Evolutionary conservation across 2,797 vertebrate species (phyloP).

Genomic region (Xiphorhynchus erythropygius): DNA sequence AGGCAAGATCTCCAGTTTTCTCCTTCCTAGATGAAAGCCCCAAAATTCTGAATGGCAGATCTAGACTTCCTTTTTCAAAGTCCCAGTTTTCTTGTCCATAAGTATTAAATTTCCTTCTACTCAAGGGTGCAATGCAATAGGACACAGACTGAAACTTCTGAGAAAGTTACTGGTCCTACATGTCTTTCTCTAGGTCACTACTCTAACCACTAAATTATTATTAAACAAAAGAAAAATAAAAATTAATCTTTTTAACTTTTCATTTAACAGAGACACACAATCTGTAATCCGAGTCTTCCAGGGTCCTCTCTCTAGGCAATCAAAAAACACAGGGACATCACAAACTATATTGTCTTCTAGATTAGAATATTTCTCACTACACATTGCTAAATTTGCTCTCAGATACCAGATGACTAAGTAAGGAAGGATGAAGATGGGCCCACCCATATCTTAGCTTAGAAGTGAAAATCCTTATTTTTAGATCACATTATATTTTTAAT

Average conservation of each 20-base stretch:
- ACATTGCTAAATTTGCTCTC: background rate
- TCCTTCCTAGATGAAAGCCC: background rate
- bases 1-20: fast-evolving
- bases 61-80: background rate
- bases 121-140: background rate
- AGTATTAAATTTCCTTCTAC: background rate
- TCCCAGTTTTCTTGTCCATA: background rate
- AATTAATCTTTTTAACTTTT: background rate
- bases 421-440: background rate
- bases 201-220: background rate
- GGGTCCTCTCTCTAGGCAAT: background rate
- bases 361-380: background rate
- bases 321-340: background rate
- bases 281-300: background rate
- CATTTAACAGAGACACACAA: background rate
- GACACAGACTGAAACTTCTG: background rate
- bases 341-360: background rate
- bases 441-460: background rate
- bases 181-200: background rate
- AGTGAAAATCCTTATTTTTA: background rate
- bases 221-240: background rate
- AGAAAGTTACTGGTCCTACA: background rate
- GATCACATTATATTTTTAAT: background rate
- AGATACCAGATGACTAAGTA: background rate
- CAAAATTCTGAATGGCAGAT: background rate